A percentile compares a stretch with the other conserved stretches of the same genome.
These are phyloP conservation scores for Ornithoptera priamus DNA, from an alignment of 2,888 invertebrate species.

Conservation along the genomic window DNA sequence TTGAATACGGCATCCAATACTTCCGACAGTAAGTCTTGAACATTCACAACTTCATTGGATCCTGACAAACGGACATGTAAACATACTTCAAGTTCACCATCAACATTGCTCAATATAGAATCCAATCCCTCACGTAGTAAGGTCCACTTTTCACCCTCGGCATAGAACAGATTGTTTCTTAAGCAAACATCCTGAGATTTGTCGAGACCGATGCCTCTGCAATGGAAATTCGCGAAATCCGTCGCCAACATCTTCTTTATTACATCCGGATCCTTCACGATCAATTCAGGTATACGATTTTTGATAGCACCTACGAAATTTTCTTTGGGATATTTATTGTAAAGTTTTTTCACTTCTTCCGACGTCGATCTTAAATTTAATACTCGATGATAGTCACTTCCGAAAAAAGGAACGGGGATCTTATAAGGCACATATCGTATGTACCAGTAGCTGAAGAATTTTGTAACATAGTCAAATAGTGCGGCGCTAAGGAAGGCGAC, in stretches of 20 bases:
- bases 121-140: constrained; percentile 62
- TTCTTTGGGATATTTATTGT: constrained; percentile 53
- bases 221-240: constrained; percentile 73
- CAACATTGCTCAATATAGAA: constrained; percentile 58
- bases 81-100: constrained; percentile 55
- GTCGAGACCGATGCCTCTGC: constrained; percentile 73
- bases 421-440: constrained; percentile 68
- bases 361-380: constrained; percentile 60
- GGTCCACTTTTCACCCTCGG: constrained; percentile 74
- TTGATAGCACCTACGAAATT: constrained; percentile 67
- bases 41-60: constrained; percentile 74
- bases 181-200: constrained; percentile 77
- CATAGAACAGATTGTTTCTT: constrained; percentile 77
- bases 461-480: constrained; percentile 69
- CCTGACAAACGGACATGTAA: constrained; percentile 73
- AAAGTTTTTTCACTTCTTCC: constrained; percentile 61
- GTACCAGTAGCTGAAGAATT: constrained; percentile 76
- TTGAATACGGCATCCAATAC: constrained; percentile 73
- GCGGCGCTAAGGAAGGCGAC: constrained; percentile 57
- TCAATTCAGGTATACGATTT: constrained; percentile 70
- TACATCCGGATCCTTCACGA: constrained; percentile 67
- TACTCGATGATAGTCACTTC: constrained; percentile 67
- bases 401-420: constrained; percentile 61
- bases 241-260: constrained; percentile 70
- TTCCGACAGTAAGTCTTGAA: constrained; percentile 71